Conservation (phyloP, 35 echinoderm and acorn worm genomes). For the Nesometra sesokonis region DNA sequence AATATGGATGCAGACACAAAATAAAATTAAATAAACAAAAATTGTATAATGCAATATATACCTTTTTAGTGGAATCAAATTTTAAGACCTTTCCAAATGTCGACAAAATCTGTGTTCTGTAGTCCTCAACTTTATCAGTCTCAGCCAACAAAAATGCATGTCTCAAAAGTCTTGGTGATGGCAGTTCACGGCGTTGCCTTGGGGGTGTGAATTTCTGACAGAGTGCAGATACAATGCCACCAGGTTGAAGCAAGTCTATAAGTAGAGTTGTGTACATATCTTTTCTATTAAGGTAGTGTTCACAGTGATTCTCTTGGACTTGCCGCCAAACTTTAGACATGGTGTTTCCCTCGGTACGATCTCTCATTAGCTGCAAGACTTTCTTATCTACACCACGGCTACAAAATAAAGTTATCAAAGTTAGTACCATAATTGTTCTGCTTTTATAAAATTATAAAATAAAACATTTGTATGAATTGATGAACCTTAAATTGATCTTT, state of each 20-base stretch:
- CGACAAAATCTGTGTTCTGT: slow-evolving; percentile 12
- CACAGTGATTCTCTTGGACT: slow-evolving; percentile 35
- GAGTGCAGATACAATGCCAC: not conserved
- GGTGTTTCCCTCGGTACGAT: slow-evolving; percentile 4
- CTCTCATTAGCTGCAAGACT: slow-evolving; percentile 17
- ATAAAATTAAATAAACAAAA: too few species aligned
- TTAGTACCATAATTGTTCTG: too few species aligned
- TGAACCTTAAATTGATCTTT: too few species aligned
- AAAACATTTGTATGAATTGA: too few species aligned
- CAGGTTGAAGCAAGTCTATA: not conserved
- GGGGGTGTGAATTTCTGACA: slow-evolving; percentile 15
- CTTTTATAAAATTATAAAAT: too few species aligned
- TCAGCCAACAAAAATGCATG: slow-evolving; percentile 16
- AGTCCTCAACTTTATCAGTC: slow-evolving; percentile 4
- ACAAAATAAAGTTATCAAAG: not conserved
- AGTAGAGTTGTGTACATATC: slow-evolving; percentile 38
- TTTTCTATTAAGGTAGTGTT: not conserved
- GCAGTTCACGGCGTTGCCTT: not conserved
- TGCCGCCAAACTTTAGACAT: slow-evolving; percentile 27
- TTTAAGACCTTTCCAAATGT: slow-evolving; percentile 35
- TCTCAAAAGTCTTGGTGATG: slow-evolving; percentile 2
- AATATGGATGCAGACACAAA: too few species aligned
- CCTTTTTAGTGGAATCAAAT: slow-evolving; percentile 51
- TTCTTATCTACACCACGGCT: slow-evolving; percentile 46
- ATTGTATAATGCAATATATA: not conserved